These are phyloP conservation scores for Gerris buenoi DNA, from an alignment of 1,140 invertebrate genomes.

Conservation along the genomic window DNA sequence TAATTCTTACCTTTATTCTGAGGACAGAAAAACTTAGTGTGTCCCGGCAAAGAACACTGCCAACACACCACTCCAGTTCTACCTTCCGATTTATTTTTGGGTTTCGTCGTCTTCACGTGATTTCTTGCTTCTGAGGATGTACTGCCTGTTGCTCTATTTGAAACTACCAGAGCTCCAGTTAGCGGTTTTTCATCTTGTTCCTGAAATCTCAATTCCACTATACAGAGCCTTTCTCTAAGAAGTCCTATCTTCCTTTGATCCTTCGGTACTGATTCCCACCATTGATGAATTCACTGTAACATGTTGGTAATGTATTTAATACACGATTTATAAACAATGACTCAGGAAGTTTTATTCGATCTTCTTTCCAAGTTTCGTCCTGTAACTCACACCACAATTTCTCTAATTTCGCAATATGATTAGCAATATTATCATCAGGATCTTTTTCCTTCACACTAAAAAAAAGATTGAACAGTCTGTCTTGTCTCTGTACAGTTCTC, in stretches of 20 bases:
- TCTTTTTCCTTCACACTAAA: constrained; percentile 21
- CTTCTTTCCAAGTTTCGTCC: constrained; percentile 21
- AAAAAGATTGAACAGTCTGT: constrained; percentile 23
- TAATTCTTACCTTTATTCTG: not conserved
- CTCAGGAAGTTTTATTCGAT: constrained; percentile 19
- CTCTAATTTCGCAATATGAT: constrained; percentile 21
- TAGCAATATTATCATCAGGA: constrained; percentile 17
- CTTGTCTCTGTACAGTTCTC: constrained; percentile 21
- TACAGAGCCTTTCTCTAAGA: constrained; percentile 1
- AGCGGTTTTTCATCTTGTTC: constrained; percentile 1
- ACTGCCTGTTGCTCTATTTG: not conserved
- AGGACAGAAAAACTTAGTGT: not conserved
- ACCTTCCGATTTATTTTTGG: not conserved
- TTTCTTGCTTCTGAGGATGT: too few species aligned
- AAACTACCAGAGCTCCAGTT: not conserved
- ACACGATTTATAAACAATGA: constrained; percentile 19
- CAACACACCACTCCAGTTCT: constrained; percentile 13
- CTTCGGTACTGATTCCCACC: constrained; percentile 21
- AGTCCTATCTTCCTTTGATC: not conserved
- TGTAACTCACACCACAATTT: constrained; percentile 21
- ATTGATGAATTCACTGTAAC: constrained; percentile 22
- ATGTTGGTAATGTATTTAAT: constrained; percentile 17
- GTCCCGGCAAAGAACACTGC: constrained; percentile 5
- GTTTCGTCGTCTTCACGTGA: too few species aligned
- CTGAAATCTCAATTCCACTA: not conserved